phyloP scores from a whole-genome alignment of 2,113 vertebrate genomes.

The Petroica traversi region DNA sequence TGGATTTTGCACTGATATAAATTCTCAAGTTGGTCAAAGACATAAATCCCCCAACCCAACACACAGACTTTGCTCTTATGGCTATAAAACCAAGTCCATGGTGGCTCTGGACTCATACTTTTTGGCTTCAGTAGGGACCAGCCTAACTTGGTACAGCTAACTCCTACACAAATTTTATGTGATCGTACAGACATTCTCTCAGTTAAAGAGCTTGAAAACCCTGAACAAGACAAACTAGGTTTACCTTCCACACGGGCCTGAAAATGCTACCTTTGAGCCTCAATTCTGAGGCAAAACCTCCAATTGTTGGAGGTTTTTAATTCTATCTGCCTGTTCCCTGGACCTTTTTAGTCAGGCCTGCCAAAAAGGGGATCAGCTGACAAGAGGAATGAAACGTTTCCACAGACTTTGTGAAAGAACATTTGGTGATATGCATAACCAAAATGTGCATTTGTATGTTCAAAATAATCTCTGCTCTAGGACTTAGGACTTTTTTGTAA shows the following conservation, averaged over 20 bases:
- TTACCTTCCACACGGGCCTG: background rate
- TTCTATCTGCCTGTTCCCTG: background rate
- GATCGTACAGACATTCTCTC: background rate
- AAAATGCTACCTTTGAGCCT: background rate
- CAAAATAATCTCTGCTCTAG: background rate
- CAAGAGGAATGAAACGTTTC: background rate
- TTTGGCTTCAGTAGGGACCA: background rate
- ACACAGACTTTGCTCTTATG: background rate
- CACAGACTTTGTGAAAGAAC: background rate
- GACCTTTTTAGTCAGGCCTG: background rate
- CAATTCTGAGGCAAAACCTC: background rate
- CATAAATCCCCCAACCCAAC: background rate
- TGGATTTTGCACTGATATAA: conserved; percentile 3
- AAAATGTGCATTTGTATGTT: background rate
- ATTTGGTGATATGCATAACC: background rate
- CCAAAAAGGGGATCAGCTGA: background rate
- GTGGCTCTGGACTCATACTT: background rate
- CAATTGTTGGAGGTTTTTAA: background rate
- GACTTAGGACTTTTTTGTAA: background rate
- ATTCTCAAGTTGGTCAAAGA: background rate
- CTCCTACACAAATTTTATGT: background rate
- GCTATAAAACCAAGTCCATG: background rate
- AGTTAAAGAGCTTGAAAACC: background rate
- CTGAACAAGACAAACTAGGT: background rate
- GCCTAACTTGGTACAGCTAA: background rate